Percentiles rank a stretch among this genome's conserved stretches.
Conservation (phyloP, 2,113 vertebrate genomes). For the Amia ocellicauda region DNA sequence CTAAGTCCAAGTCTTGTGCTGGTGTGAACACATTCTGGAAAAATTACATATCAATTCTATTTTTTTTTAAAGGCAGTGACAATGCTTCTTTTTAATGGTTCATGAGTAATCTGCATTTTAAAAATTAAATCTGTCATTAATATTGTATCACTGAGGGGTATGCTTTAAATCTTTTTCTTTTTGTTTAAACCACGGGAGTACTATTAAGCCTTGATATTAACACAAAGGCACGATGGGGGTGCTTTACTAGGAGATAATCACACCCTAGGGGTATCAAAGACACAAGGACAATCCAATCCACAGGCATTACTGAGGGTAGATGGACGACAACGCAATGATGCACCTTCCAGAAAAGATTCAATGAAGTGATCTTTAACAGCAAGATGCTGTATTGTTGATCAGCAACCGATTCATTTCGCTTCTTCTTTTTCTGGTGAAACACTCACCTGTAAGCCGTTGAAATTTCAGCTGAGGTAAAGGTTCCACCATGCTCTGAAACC, state of each 20-base stretch:
- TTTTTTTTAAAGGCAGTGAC: too few relatives aligned
- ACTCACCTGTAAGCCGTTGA: neutral
- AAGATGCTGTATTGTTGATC: neutral
- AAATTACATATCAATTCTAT: too few relatives aligned
- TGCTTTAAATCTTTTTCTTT: neutral
- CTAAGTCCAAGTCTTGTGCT: too few relatives aligned
- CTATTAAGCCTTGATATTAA: neutral
- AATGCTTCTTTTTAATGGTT: too few relatives aligned
- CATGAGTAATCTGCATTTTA: too few relatives aligned
- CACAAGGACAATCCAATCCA: neutral
- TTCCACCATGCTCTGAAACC: neutral
- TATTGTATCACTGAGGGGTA: neutral
- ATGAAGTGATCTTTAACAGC: too few relatives aligned
- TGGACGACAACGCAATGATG: neutral
- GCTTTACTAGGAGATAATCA: neutral
- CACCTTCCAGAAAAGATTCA: neutral
- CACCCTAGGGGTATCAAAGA: neutral
- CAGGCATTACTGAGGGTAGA: neutral
- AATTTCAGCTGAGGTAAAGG: neutral
- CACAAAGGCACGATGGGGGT: neutral
- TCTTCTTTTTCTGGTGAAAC: too few relatives aligned
- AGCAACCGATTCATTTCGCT: too few relatives aligned
- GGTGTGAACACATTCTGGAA: too few relatives aligned
- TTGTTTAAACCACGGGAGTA: neutral
- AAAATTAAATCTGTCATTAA: neutral